These are phyloP conservation scores for Steinernema hermaphroditum DNA, from an alignment of 2,888 invertebrate species.

Conservation along the genomic window DNA sequence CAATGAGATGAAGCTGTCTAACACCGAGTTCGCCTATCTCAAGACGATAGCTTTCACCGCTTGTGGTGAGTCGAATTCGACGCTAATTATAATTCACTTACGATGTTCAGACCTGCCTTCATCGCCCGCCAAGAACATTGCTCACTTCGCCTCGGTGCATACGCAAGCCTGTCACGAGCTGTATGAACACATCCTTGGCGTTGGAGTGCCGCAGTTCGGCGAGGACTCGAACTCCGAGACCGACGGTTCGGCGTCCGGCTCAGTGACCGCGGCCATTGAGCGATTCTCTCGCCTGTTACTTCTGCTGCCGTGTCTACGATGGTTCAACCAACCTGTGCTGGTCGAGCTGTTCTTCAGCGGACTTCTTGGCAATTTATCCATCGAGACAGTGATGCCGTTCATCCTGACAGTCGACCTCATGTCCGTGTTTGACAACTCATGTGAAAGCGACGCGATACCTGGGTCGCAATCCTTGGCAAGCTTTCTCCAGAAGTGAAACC, in stretches of 20 bases:
- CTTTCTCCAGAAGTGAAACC: conserved; percentile 18
- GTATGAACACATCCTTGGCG: conserved; percentile 63
- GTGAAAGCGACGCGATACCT: conserved; percentile 27
- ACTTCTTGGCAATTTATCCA: conserved; percentile 87
- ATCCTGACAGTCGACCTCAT: conserved; percentile 73
- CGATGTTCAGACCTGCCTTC: conserved; percentile 70
- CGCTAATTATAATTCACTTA: too few species aligned
- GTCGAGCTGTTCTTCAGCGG: conserved; percentile 91
- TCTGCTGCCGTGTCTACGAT: conserved; percentile 72
- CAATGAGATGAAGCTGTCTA: conserved; percentile 48
- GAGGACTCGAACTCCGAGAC: conserved; percentile 50
- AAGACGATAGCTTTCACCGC: conserved; percentile 65
- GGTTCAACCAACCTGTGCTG: conserved; percentile 74
- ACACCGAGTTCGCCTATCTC: conserved; percentile 63
- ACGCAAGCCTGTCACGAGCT: conserved; percentile 74
- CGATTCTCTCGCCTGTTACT: conserved; percentile 60
- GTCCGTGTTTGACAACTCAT: conserved; percentile 24
- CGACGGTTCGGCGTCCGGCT: conserved; percentile 43
- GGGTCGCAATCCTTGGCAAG: conserved; percentile 6
- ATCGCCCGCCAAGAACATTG: conserved; percentile 67
- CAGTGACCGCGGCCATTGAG: conserved; percentile 46
- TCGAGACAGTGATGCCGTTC: conserved; percentile 89
- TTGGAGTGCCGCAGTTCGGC: conserved; percentile 16
- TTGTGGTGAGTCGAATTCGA: conserved; percentile 48
- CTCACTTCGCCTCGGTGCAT: conserved; percentile 73